These are phyloP conservation scores for Smithornis capensis DNA, from an alignment of 2,113 vertebrate species.

Conservation along the genomic window DNA sequence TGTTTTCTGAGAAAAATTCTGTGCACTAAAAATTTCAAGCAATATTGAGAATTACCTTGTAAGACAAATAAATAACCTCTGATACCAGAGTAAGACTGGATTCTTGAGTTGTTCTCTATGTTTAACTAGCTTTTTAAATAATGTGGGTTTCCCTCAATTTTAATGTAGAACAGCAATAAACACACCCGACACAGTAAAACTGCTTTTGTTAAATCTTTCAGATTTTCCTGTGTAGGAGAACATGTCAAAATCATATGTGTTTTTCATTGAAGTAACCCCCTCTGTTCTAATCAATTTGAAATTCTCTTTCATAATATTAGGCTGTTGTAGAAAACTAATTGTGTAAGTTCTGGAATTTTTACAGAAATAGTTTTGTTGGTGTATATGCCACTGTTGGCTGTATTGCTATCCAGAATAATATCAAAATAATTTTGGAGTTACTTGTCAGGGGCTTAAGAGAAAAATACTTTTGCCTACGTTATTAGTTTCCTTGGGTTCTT, in stretches of 20 bases:
- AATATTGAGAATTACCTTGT: conserved; percentile 56
- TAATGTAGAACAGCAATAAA: conserved; percentile 61
- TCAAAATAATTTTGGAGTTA: not conserved
- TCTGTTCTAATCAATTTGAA: conserved; percentile 7
- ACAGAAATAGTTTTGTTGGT: conserved; percentile 26
- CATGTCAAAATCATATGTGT: not conserved
- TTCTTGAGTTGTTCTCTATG: conserved; percentile 42
- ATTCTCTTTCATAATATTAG: conserved; percentile 8
- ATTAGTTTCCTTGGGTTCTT: not conserved
- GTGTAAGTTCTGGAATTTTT: not conserved
- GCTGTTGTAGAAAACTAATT: not conserved
- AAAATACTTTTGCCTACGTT: not conserved
- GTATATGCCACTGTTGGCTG: not conserved
- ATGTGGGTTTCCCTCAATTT: conserved; percentile 4
- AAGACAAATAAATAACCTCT: conserved; percentile 35
- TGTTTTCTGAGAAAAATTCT: not conserved
- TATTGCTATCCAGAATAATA: not conserved
- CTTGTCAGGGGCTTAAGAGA: not conserved
- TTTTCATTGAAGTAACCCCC: conserved; percentile 25
- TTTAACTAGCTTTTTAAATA: conserved; percentile 25
- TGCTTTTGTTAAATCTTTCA: conserved; percentile 44
- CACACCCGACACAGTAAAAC: conserved; percentile 26
- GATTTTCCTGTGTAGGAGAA: conserved; percentile 18
- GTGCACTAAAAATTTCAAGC: conserved; percentile 52
- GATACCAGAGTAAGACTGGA: conserved; percentile 20